Evolutionary conservation across 2,797 vertebrate species (phyloP).

Genomic region (Notolabrus celidotus): DNA sequence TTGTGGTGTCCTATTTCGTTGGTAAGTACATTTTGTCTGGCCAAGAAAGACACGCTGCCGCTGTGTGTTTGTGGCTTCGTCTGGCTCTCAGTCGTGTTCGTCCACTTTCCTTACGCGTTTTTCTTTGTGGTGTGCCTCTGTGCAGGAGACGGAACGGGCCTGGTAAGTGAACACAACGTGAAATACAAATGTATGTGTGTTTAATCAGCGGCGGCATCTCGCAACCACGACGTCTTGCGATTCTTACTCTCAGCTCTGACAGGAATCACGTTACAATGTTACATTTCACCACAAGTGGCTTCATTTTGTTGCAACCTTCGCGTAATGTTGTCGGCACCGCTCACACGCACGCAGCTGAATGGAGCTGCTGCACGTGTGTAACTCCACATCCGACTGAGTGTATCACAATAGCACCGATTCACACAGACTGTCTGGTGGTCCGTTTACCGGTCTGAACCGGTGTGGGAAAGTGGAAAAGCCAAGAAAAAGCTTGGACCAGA

Average conservation of each 20-base stretch:
- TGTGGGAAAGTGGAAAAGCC: not conserved
- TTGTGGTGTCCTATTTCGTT: slow-evolving; percentile 70
- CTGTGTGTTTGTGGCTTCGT: slow-evolving; percentile 5
- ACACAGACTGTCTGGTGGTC: not conserved
- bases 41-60: not conserved
- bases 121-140: slow-evolving; percentile 50
- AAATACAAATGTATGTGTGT: slow-evolving; percentile 16
- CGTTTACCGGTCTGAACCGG: slow-evolving; percentile 3
- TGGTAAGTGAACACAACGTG: slow-evolving; percentile 48
- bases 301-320: not conserved
- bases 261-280: not conserved
- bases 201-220: slow-evolving; percentile 19
- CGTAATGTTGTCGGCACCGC: not conserved
- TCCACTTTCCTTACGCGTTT: slow-evolving; percentile 26
- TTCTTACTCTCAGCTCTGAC: not conserved
- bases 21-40: slow-evolving; percentile 72
- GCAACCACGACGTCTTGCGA: not conserved
- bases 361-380: slow-evolving; percentile 69
- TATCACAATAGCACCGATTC: slow-evolving; percentile 43
- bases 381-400: slow-evolving; percentile 35
- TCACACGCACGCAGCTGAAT: slow-evolving; percentile 36
- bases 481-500: not conserved
- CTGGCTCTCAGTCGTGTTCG: not conserved
- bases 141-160: slow-evolving; percentile 54
- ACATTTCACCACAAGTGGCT: not conserved